Conservation (phyloP, 2,113 vertebrate genomes). For the Sigmodon hispidus region DNA sequence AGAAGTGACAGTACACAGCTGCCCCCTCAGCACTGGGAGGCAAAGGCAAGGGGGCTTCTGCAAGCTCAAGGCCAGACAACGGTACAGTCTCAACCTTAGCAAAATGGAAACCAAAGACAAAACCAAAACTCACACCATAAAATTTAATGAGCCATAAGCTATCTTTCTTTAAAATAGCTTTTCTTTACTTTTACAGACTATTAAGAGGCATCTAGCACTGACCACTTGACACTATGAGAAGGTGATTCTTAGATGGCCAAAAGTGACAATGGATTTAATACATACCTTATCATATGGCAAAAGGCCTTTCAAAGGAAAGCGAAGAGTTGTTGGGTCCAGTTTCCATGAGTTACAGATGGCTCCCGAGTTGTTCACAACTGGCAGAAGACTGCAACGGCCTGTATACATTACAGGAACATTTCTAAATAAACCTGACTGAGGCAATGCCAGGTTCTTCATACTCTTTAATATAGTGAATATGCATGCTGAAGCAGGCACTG, state of each 20-base stretch:
- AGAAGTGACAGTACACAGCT: background rate
- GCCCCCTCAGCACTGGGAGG: background rate
- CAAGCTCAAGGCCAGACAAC: background rate
- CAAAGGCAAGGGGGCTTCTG: background rate
- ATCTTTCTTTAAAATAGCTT: conserved; percentile 1
- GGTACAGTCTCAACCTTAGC: too few relatives aligned
- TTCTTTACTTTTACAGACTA: conserved; percentile 5
- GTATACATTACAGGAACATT: conserved; percentile 67
- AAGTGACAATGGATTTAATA: background rate
- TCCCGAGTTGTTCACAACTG: conserved; percentile 98
- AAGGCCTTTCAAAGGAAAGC: conserved; percentile 96
- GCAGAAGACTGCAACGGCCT: conserved; percentile 98
- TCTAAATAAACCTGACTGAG: conserved; percentile 62
- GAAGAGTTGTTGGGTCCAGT: conserved; percentile 95
- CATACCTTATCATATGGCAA: conserved; percentile 98
- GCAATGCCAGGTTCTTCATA: background rate
- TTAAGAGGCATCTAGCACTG: background rate
- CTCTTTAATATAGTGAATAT: conserved; percentile 32
- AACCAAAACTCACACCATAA: background rate
- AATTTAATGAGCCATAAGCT: background rate
- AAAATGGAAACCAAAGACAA: background rate
- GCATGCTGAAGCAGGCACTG: background rate
- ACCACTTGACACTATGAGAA: background rate
- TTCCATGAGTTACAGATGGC: conserved; percentile 99
- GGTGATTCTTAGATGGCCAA: background rate